These are phyloP conservation scores for Battus philenor DNA, from an alignment of 1,140 invertebrate genomes.

Conservation along the genomic window DNA sequence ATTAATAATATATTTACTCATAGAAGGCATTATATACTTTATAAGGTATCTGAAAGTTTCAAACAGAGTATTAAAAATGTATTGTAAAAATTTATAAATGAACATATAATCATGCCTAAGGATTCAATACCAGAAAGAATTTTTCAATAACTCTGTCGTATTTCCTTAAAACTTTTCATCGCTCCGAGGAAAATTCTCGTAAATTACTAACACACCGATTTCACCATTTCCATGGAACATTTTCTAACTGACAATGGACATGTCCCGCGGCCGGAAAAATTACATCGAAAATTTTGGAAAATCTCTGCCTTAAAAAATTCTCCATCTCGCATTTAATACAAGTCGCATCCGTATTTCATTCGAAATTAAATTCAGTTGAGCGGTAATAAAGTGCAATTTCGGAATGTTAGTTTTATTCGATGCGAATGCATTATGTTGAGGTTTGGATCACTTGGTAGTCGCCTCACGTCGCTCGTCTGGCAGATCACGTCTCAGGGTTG, in stretches of 20 bases:
- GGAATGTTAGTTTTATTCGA: conserved; percentile 29
- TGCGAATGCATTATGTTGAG: conserved; percentile 33
- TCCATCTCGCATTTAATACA: conserved; percentile 16
- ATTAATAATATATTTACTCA: no score
- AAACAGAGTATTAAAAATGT: no score
- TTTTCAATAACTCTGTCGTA: no score
- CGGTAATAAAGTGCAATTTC: conserved; percentile 48
- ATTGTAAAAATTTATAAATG: no score
- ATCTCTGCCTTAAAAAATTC: conserved; percentile 45
- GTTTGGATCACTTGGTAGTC: conserved; percentile 26
- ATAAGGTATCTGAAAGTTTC: no score
- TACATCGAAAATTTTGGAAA: conserved; percentile 48
- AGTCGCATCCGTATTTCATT: conserved; percentile 22
- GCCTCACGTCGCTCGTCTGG: conserved; percentile 38
- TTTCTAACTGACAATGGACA: conserved; percentile 41
- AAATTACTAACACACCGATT: conserved; percentile 37
- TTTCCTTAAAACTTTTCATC: no score
- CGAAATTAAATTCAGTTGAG: conserved; percentile 29
- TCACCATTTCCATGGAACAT: conserved; percentile 45
- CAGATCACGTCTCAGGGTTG: conserved; percentile 49
- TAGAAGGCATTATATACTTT: no score
- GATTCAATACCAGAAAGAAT: no score
- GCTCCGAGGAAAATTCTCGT: conserved; percentile 38
- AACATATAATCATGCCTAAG: no score
- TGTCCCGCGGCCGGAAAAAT: conserved; percentile 35